Conservation (phyloP, 2,888 invertebrate genomes). For the Hirudinaria manillensis region DNA sequence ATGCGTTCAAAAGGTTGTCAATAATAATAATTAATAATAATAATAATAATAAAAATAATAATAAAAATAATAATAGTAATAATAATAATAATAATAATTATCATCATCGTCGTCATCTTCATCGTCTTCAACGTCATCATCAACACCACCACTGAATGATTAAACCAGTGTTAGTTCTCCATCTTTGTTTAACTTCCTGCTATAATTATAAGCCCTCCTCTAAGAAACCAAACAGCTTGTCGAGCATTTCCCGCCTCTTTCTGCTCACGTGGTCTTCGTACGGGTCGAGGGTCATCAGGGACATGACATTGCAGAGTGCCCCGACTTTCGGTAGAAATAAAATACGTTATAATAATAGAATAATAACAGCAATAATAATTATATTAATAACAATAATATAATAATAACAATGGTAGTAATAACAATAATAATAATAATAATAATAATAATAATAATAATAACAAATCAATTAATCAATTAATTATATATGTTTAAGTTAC, state of each 20-base stretch:
- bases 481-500: not conserved
- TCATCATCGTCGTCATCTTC: too few species aligned
- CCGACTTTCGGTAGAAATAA: conserved; percentile 55
- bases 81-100: too few species aligned
- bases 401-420: conserved; percentile 46
- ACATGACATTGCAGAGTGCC: conserved; percentile 56
- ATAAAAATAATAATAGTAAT: too few species aligned
- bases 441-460: not conserved
- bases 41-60: too few species aligned
- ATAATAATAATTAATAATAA: not conserved
- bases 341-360: not conserved
- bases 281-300: conserved; percentile 55
- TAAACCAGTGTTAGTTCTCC: too few species aligned
- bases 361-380: not conserved
- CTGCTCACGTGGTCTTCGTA: conserved; percentile 56
- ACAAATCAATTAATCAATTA: not conserved
- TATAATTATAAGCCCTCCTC: conserved; percentile 44
- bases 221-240: conserved; percentile 44
- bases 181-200: too few species aligned
- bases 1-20: conserved; percentile 48
- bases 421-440: not conserved
- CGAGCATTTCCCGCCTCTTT: conserved; percentile 53
- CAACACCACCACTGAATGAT: too few species aligned
- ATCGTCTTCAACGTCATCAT: too few species aligned
- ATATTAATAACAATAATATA: too few species aligned